Evolutionary conservation across 1,140 invertebrate species (phyloP).

Genomic region (Calliphora vicina): DNA sequence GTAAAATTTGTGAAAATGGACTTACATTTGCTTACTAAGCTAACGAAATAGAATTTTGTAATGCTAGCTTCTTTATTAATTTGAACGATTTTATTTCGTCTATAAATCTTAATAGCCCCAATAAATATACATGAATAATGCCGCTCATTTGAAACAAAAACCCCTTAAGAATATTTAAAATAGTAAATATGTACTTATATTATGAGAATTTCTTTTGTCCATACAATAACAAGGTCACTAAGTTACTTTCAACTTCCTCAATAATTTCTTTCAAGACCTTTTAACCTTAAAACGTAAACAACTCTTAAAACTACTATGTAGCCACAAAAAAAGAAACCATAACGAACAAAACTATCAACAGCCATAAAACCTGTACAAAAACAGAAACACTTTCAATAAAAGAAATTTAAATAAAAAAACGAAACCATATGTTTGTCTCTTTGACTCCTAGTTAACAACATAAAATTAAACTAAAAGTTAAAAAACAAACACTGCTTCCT

Average conservation of each 20-base stretch:
- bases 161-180: no score
- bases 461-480: background rate
- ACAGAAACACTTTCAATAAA: background rate
- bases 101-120: no score
- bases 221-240: background rate
- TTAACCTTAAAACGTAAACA: background rate
- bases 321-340: background rate
- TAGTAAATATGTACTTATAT: no score
- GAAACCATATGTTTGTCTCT: background rate
- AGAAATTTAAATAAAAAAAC: background rate
- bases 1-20: no score
- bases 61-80: no score
- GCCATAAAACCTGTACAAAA: background rate
- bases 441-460: conserved; percentile 7
- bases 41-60: no score
- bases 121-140: no score
- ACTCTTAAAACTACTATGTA: background rate
- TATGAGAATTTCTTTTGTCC: background rate
- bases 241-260: background rate
- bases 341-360: background rate
- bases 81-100: no score
- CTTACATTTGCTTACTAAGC: no score
- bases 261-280: background rate
- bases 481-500: background rate
- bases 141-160: no score